Base-by-base conservation (phyloP, 2,888 invertebrate genomes). In the Drosophila nigricruria region DNA sequence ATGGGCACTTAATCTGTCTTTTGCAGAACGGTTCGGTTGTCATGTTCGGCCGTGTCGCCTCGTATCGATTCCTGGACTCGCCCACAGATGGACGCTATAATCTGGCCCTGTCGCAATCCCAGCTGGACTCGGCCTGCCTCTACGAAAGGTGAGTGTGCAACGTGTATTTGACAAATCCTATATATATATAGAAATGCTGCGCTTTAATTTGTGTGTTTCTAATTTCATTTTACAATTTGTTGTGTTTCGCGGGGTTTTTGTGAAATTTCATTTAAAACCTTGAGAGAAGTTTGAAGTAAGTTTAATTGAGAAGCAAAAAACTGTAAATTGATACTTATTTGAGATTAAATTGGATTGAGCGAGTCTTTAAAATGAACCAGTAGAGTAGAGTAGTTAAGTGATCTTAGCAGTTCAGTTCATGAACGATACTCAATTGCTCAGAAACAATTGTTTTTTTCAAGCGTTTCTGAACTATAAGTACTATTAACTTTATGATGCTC, bases 41-140 rank as follows among this genome's bases (percentile, higher is more conserved):
- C 67, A 97, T 97, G 94, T 97, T 97, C 92, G 97, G 97, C 56
- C 95, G 97, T 80, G 96, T 97, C 87, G 97, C 97, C 88, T 97
- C 96, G 43, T 97, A 97, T 93, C 95, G 97, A 82, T 97, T 97
- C 93, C 94, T 97, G 87, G 97, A 97, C 93, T 97, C 97, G 30
- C 95, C 95, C 64, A 96, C 96, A 76, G 97, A 97, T 93, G 96
- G 95, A 81, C 94, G 96, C 80, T 95, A 96, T 87, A 95, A 96
- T 91, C 94, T 96, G 84, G 95, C 96, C 90, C 95, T 96, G 69
- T 95, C 96, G 53, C 96, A 96, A 82, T 95, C 95, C 42, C 95
- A 96, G 92, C 94, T 95, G 93, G 96, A 96, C 88, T 96, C 96
- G 83, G 95, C 96, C 70, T 96, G 96, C 88, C 94, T 96, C 75